A percentile compares a stretch with the other conserved stretches of the same genome.
Conservation (phyloP, 2,113 vertebrate species). For the Austrofundulus limnaeus region DNA sequence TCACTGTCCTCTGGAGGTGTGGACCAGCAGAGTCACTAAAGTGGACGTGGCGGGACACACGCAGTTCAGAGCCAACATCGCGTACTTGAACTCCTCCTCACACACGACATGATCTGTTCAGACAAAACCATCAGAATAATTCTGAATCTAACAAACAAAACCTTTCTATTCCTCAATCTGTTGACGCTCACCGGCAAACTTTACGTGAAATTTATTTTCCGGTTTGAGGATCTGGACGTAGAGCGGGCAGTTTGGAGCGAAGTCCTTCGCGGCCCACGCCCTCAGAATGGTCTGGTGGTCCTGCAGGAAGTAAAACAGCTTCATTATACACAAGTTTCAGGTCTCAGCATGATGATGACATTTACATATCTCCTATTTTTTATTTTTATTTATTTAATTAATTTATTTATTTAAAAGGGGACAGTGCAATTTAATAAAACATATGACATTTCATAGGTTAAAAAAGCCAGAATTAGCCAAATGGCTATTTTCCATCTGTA, state of each 20-base stretch:
- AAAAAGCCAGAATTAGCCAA: too few relatives aligned
- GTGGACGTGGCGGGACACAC: conserved; percentile 98
- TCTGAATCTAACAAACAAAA: neutral
- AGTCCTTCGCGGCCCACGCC: conserved; percentile 98
- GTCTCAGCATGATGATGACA: neutral
- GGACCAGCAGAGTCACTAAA: conserved; percentile 94
- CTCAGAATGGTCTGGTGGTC: conserved; percentile 97
- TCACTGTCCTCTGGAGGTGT: conserved; percentile 99
- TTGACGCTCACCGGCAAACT: conserved; percentile 90
- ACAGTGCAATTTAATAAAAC: too few relatives aligned
- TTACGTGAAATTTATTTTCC: conserved; percentile 99
- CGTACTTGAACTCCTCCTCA: conserved; percentile 99
- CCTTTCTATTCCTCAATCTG: neutral
- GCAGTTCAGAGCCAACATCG: conserved; percentile 97
- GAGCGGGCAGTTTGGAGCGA: conserved; percentile 96
- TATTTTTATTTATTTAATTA: too few relatives aligned
- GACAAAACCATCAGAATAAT: neutral
- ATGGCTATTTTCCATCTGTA: too few relatives aligned
- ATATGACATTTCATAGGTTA: too few relatives aligned
- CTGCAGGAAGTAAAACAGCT: conserved; percentile 51
- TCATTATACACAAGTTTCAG: too few relatives aligned
- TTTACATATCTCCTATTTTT: conserved; percentile 9
- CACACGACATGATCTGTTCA: conserved; percentile 94
- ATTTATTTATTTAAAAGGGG: too few relatives aligned
- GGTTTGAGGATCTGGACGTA: conserved; percentile 98